These are phyloP conservation scores for Argynnis bischoffii DNA, from an alignment of 2,888 invertebrate species.

Conservation along the genomic window DNA sequence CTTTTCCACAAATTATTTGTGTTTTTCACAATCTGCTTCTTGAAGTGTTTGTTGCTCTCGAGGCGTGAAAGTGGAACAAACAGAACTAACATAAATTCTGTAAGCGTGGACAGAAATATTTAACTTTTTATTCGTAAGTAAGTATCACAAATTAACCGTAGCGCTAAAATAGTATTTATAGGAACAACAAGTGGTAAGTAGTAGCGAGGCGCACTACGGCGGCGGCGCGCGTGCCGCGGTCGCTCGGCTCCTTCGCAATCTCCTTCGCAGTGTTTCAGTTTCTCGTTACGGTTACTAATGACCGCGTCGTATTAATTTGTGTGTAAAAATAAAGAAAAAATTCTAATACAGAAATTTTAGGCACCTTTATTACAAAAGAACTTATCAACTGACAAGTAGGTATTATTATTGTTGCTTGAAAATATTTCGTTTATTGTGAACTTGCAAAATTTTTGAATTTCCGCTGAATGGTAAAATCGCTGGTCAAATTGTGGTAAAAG, in stretches of 20 bases:
- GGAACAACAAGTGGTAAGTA: neutral
- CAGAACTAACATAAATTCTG: neutral
- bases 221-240: neutral
- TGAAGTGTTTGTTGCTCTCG: neutral
- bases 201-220: neutral
- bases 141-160: neutral
- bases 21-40: conserved; percentile 5
- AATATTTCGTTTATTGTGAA: too few species aligned
- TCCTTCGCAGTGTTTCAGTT: neutral
- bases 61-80: conserved; percentile 1
- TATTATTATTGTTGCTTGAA: too few species aligned
- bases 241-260: neutral
- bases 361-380: too few species aligned
- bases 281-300: neutral
- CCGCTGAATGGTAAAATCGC: too few species aligned
- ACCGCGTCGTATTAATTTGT: neutral
- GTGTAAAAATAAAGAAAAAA: too few species aligned
- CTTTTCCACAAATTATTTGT: neutral
- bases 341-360: too few species aligned
- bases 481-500: too few species aligned
- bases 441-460: too few species aligned
- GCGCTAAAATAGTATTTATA: neutral
- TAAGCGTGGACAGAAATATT: neutral
- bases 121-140: too few species aligned
- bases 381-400: too few species aligned